phyloP scores from a whole-genome alignment of 2,888 invertebrate species.

The Copidosoma aretas region DNA sequence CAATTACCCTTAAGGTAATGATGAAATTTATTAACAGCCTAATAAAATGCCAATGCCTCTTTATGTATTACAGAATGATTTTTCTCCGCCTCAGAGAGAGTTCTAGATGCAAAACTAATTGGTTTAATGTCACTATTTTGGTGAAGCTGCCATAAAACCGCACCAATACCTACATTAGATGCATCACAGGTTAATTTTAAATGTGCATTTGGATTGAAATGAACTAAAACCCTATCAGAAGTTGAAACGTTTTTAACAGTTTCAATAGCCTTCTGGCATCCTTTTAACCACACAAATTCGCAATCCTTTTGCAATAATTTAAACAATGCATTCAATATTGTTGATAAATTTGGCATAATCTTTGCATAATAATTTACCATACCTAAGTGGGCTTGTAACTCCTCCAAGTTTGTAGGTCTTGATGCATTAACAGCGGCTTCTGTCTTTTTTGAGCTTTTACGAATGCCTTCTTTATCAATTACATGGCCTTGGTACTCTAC shows the following conservation, averaged over 20 bases:
- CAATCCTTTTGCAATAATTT: too few relatives aligned
- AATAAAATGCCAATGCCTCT: conserved; percentile 54
- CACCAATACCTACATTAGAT: conserved; percentile 46
- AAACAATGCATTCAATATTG: too few relatives aligned
- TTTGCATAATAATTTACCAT: conserved; percentile 19
- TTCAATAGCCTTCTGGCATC: not conserved
- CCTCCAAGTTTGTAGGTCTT: conserved; percentile 3
- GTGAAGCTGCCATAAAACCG: conserved; percentile 46
- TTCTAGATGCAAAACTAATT: conserved; percentile 49
- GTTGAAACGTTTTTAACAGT: not conserved
- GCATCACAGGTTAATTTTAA: conserved; percentile 24
- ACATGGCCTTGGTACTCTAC: not conserved
- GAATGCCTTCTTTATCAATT: not conserved
- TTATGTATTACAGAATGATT: conserved; percentile 53
- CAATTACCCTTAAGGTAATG: conserved; percentile 52
- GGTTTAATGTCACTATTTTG: conserved; percentile 46
- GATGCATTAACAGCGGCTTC: not conserved
- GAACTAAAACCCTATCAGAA: conserved; percentile 9
- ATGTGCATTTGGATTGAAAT: conserved; percentile 11
- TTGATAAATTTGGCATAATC: too few relatives aligned
- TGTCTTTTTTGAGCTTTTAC: conserved; percentile 23
- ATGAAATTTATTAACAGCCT: conserved; percentile 51
- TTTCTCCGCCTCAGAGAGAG: conserved; percentile 49
- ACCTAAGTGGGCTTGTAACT: conserved; percentile 2
- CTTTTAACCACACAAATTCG: not conserved